phyloP scores from a whole-genome alignment of 2,797 vertebrate species.

The Mus caroli region DNA sequence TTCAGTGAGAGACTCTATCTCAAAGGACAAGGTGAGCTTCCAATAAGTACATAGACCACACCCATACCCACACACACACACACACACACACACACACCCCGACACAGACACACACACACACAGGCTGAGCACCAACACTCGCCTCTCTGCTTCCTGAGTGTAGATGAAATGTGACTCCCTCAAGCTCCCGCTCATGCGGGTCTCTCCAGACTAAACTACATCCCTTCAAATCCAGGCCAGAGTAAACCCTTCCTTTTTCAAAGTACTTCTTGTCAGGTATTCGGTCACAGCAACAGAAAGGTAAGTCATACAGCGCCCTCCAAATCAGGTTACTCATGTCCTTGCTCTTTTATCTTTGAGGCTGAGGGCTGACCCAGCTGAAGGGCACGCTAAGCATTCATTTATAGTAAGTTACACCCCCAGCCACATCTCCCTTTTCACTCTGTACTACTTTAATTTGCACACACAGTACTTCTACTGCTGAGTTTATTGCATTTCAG shows the following conservation, averaged over 20 bases:
- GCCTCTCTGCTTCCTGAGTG: neutral
- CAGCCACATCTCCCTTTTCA: neutral
- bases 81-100: neutral
- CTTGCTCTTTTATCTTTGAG: neutral
- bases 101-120: neutral
- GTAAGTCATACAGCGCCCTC: neutral
- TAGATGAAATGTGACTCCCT: neutral
- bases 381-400: neutral
- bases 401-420: neutral
- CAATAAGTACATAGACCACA: no score
- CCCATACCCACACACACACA: accelerated
- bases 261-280: neutral
- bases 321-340: neutral
- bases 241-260: neutral
- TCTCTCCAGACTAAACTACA: neutral
- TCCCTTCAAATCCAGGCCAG: neutral
- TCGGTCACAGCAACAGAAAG: neutral
- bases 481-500: neutral
- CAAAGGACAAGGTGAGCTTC: neutral
- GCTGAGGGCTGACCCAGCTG: neutral
- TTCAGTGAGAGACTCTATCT: neutral
- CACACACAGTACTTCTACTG: neutral
- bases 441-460: conserved; percentile 13
- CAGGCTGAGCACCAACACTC: neutral
- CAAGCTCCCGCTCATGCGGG: neutral